phyloP scores from a whole-genome alignment of 2,797 vertebrate genomes.

The Myotis pilosus region DNA sequence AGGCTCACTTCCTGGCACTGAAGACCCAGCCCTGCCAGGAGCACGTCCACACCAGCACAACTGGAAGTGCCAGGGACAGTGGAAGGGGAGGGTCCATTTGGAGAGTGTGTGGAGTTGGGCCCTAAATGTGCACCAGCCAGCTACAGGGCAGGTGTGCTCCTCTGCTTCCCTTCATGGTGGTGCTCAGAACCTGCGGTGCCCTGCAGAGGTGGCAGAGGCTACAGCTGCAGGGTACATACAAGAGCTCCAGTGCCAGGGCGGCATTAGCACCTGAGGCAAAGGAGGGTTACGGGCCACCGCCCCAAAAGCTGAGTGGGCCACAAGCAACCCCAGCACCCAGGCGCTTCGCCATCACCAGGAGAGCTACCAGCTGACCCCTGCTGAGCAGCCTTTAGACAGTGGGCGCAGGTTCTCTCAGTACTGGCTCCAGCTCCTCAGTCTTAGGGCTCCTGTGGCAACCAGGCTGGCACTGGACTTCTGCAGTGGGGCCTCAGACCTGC shows the following conservation, averaged over 20 bases:
- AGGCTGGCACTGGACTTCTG: background rate
- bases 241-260: background rate
- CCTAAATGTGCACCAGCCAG: background rate
- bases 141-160: background rate
- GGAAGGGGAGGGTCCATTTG: background rate
- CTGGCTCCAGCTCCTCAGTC: background rate
- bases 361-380: background rate
- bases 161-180: background rate
- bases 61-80: background rate
- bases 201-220: background rate
- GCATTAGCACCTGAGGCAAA: background rate
- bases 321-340: background rate
- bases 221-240: background rate
- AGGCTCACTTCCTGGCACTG: background rate
- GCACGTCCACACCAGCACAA: background rate
- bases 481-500: background rate
- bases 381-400: background rate
- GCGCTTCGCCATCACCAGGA: no score
- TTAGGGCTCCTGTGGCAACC: slow-evolving; percentile 22
- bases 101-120: background rate
- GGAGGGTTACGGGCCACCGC: background rate
- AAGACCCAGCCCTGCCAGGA: slow-evolving; percentile 23
- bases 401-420: background rate
- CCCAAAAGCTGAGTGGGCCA: background rate
- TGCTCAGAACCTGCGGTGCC: background rate